Percentiles rank a stretch among this genome's conserved stretches.
These are phyloP conservation scores for Hypsopygia costalis DNA, from an alignment of 2,888 invertebrate species.

Conservation along the genomic window DNA sequence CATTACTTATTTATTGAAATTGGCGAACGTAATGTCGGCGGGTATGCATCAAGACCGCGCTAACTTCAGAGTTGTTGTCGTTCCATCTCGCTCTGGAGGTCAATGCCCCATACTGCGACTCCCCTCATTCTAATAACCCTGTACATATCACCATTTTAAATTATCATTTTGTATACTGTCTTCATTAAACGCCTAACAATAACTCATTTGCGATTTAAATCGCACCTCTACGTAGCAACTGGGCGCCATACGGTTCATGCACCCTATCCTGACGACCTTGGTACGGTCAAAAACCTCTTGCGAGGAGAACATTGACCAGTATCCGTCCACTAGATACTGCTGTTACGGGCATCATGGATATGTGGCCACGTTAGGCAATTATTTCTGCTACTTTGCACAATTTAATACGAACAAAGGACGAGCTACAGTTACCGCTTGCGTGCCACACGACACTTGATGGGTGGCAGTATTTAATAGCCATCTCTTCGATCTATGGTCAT, in stretches of 20 bases:
- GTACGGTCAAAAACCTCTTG: conserved; percentile 62
- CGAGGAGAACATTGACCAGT: conserved; percentile 64
- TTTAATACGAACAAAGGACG: conserved; percentile 65
- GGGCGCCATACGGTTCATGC: conserved; percentile 50
- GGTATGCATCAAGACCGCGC: conserved; percentile 36
- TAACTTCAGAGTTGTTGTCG: conserved; percentile 78
- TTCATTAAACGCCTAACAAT: conserved; percentile 13
- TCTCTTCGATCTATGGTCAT: conserved; percentile 12
- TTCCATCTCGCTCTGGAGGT: conserved; percentile 71
- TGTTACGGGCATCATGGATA: conserved; percentile 51
- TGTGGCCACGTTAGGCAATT: conserved; percentile 60
- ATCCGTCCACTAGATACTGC: conserved; percentile 40
- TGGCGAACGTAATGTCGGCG: conserved; percentile 14
- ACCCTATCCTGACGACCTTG: conserved; percentile 69
- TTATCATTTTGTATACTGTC: conserved; percentile 34
- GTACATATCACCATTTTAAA: conserved; percentile 46
- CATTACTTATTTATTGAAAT: no score
- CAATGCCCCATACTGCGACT: conserved; percentile 65
- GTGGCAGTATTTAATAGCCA: conserved; percentile 40
- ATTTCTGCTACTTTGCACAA: conserved; percentile 64
- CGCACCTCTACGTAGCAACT: conserved; percentile 14
- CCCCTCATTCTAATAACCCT: conserved; percentile 74
- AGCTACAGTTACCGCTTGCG: conserved; percentile 54
- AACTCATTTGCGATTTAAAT: conserved; percentile 14
- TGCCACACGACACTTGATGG: conserved; percentile 55